phyloP scores from a whole-genome alignment of 53 echinoderm and acorn worm genomes.

The Astropecten irregularis region DNA sequence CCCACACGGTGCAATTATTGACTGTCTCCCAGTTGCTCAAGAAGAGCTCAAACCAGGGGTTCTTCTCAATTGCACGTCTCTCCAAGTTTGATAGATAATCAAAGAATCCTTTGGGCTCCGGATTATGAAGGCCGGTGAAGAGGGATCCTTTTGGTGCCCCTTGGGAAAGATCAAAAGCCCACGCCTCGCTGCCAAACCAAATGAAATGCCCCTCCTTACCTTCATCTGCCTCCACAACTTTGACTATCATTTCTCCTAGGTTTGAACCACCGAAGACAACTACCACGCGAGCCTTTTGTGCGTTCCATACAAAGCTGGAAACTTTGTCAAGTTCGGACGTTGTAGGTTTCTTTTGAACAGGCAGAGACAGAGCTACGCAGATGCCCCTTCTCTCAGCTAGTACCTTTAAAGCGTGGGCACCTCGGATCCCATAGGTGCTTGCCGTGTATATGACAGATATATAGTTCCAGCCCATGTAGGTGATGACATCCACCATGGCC shows the following conservation, averaged over 20 bases:
- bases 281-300: constrained; percentile 20
- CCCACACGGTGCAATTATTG: constrained; percentile 3
- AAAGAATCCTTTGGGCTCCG: neutral
- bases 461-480: constrained; percentile 47
- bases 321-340: neutral
- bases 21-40: neutral
- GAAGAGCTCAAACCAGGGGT: neutral
- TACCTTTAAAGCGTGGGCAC: constrained; percentile 18
- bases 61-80: neutral
- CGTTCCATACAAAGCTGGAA: neutral
- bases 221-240: neutral
- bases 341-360: neutral
- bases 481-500: constrained; percentile 49
- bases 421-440: constrained; percentile 51
- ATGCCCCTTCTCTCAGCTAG: constrained; percentile 29
- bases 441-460: constrained; percentile 32
- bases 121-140: constrained; percentile 6
- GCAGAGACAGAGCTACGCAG: constrained; percentile 32
- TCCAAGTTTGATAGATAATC: neutral
- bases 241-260: neutral
- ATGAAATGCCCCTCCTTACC: neutral
- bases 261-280: constrained; percentile 21
- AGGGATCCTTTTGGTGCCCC: neutral
- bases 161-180: neutral
- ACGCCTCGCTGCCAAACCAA: constrained; percentile 40